These are phyloP conservation scores for Todiramphus chloris DNA, from an alignment of 2,113 vertebrate species.

Conservation along the genomic window DNA sequence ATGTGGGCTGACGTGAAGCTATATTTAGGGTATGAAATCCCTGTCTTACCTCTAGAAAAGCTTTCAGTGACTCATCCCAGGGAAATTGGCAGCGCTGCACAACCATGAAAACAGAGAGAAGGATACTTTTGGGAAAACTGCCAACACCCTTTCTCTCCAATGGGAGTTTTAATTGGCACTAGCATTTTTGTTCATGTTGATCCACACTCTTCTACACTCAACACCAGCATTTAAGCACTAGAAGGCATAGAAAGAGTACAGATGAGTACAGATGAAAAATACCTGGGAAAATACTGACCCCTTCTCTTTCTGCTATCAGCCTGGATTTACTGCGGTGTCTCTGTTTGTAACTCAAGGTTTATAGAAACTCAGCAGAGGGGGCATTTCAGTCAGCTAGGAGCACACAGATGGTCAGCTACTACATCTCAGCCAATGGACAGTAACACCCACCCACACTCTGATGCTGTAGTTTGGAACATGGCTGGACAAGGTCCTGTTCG, in stretches of 20 bases:
- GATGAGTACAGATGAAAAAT: neutral
- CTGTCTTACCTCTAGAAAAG: conserved; percentile 3
- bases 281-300: neutral
- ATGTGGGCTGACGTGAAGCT: neutral
- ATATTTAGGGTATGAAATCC: conserved; percentile 35
- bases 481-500: neutral
- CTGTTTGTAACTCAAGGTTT: neutral
- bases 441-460: fast-evolving
- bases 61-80: neutral
- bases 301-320: neutral
- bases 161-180: neutral
- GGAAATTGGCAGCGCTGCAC: conserved; percentile 8
- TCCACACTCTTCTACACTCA: neutral
- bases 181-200: neutral
- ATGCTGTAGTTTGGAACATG: neutral
- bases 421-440: neutral
- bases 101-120: neutral
- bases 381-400: neutral
- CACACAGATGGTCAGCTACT: neutral
- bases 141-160: neutral
- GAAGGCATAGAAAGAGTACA: neutral
- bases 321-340: neutral
- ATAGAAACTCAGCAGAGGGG: neutral
- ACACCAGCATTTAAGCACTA: neutral
- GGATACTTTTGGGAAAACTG: neutral